Conservation (phyloP, 2,797 vertebrate species). For the Cirrhinus molitorella region DNA sequence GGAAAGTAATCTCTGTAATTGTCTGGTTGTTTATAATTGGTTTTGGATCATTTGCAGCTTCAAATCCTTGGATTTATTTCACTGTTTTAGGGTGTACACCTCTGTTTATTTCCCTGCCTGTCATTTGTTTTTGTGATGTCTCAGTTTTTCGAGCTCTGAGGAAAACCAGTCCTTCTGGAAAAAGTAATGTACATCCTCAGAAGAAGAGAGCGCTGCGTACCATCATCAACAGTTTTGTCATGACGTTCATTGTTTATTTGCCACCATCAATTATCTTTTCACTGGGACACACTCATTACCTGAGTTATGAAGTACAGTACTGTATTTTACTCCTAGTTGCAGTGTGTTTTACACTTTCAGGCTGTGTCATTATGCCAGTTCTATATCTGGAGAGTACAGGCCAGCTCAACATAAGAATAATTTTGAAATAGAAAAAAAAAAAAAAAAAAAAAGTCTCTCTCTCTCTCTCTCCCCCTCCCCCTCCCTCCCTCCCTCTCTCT, state of each 20-base stretch:
- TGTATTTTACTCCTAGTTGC: conserved; percentile 56
- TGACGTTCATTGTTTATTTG: conserved; percentile 65
- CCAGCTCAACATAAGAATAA: conserved; percentile 1
- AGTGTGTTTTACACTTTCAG: conserved; percentile 40
- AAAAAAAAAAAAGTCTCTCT: no score
- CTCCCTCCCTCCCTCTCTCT: no score
- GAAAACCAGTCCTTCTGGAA: conserved; percentile 56
- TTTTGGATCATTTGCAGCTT: background rate
- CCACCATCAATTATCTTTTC: conserved; percentile 50
- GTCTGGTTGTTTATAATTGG: conserved; percentile 60
- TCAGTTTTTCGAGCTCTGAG: conserved; percentile 64
- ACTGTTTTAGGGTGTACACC: conserved; percentile 1
- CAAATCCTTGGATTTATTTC: background rate
- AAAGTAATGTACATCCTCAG: conserved; percentile 68
- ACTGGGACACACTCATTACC: conserved; percentile 37
- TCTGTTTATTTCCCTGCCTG: conserved; percentile 55
- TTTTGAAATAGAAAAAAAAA: background rate
- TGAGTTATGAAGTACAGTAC: conserved; percentile 27
- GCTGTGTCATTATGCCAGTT: conserved; percentile 48
- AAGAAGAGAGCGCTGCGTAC: conserved; percentile 73
- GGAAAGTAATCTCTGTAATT: conserved; percentile 34
- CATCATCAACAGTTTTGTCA: conserved; percentile 67
- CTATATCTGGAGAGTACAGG: conserved; percentile 33
- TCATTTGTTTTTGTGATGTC: conserved; percentile 68
- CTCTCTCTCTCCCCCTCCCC: no score